Evolutionary conservation across 64 coral and sea anemone genomes (phyloP).

Genomic region (Hydrozoanthus tunicans): DNA sequence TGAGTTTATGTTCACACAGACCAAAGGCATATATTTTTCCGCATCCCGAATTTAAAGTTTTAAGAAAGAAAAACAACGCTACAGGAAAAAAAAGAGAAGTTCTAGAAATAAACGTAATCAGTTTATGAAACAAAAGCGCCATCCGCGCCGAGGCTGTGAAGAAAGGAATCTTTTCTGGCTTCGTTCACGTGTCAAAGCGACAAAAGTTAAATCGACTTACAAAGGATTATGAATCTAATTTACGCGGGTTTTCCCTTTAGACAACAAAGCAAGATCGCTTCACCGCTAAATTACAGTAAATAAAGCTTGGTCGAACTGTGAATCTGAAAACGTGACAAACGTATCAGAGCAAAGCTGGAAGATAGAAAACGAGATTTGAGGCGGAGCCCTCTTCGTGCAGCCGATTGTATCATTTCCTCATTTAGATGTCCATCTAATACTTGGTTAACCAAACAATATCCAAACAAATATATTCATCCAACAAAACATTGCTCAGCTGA

Average conservation of each 20-base stretch:
- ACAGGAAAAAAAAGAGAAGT: too few species aligned
- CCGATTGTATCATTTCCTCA: conserved; percentile 30
- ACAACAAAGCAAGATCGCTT: background rate
- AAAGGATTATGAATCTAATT: background rate
- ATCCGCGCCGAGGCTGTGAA: too few species aligned
- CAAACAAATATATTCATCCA: background rate
- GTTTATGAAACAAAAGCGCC: too few species aligned
- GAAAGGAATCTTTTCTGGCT: too few species aligned
- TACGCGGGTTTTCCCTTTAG: background rate
- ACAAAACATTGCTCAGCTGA: background rate
- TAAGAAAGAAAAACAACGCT: too few species aligned
- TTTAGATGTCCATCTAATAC: conserved; percentile 17
- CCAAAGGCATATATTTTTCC: too few species aligned
- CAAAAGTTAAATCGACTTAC: background rate
- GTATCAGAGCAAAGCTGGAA: too few species aligned
- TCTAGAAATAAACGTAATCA: too few species aligned
- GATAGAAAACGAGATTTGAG: background rate
- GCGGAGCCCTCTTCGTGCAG: background rate
- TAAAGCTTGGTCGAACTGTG: background rate
- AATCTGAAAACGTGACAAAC: too few species aligned
- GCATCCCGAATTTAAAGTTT: too few species aligned
- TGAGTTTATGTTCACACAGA: too few species aligned
- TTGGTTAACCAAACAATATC: conserved; percentile 22
- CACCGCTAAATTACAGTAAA: background rate
- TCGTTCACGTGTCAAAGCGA: background rate